phyloP scores from a whole-genome alignment of 2,797 vertebrate genomes.

The Cuculus canorus region DNA sequence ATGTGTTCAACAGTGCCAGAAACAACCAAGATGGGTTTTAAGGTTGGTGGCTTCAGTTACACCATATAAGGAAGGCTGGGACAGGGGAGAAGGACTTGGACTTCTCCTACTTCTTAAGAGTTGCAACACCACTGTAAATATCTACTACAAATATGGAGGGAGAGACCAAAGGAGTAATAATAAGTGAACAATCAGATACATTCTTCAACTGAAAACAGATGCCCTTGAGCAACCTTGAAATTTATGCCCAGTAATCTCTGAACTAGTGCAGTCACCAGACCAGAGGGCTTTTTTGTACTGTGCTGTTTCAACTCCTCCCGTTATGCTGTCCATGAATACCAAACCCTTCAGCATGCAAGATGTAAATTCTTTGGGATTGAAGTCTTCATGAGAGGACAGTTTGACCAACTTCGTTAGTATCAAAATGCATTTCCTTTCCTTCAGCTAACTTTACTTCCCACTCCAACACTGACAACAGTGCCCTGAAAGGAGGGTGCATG shows the following conservation, averaged over 20 bases:
- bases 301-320: neutral
- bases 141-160: neutral
- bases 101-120: neutral
- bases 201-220: conserved; percentile 2
- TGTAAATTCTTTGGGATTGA: conserved; percentile 7
- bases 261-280: neutral
- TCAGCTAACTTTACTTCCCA: neutral
- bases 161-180: neutral
- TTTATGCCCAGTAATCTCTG: neutral
- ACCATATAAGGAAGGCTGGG: neutral
- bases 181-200: neutral
- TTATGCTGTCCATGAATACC: neutral
- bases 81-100: neutral
- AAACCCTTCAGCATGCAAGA: conserved; percentile 17
- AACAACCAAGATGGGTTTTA: neutral
- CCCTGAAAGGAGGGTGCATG: neutral
- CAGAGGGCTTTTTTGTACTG: neutral
- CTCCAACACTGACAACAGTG: neutral
- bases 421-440: conserved; percentile 23
- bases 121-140: neutral
- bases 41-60: neutral
- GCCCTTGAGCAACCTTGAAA: neutral
- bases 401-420: conserved; percentile 52
- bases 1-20: neutral
- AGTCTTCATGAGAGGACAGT: conserved; percentile 25